Percentiles rank a stretch among this genome's conserved stretches.
Conservation (phyloP, 2,888 invertebrate genomes). For the Neria commutata region DNA sequence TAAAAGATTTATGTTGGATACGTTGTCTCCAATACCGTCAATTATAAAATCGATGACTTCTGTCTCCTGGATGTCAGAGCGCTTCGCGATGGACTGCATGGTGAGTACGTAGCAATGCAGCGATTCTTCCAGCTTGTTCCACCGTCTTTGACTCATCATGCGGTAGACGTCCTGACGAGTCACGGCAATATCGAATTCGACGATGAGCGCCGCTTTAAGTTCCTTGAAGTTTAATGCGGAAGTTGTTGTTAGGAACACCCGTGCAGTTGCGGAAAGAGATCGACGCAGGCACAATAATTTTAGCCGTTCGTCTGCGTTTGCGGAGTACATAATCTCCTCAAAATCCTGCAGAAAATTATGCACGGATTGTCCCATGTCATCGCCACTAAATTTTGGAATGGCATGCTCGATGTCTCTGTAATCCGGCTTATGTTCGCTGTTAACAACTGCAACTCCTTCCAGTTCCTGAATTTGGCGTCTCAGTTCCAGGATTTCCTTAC, state of each 20-base stretch:
- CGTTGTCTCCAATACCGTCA: neutral
- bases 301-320: slow-evolving; percentile 13
- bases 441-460: too few species aligned
- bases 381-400: slow-evolving; percentile 11
- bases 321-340: slow-evolving; percentile 9
- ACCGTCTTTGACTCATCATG: slow-evolving; percentile 7
- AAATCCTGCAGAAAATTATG: slow-evolving; percentile 12
- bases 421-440: too few species aligned
- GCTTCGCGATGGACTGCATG: slow-evolving; percentile 10
- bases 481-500: too few species aligned
- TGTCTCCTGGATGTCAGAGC: neutral
- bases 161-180: slow-evolving; percentile 18
- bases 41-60: slow-evolving; percentile 4
- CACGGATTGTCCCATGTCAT: slow-evolving; percentile 7
- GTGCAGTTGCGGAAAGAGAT: neutral
- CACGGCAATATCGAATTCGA: slow-evolving; percentile 16
- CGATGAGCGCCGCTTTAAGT: slow-evolving; percentile 11
- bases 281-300: slow-evolving; percentile 4
- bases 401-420: too few species aligned
- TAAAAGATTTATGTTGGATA: neutral
- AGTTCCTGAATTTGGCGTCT: too few species aligned
- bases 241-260: neutral
- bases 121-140: slow-evolving; percentile 12
- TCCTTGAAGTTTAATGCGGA: neutral
- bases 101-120: slow-evolving; percentile 11